Evolutionary conservation across 1,140 invertebrate species (phyloP).

Genomic region (Vanessa atalanta): DNA sequence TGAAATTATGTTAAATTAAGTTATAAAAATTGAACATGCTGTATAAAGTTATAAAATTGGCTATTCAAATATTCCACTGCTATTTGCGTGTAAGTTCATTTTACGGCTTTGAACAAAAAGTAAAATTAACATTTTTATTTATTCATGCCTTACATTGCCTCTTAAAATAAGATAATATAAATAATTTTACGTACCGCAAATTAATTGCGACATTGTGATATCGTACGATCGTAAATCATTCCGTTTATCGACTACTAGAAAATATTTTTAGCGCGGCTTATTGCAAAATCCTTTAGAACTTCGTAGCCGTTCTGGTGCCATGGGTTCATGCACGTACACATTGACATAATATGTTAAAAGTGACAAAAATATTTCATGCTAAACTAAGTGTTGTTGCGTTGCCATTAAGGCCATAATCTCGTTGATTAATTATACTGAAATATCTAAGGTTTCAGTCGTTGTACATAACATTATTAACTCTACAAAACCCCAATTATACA

Average conservation of each 20-base stretch:
- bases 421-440: background rate
- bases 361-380: background rate
- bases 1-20: too few relatives aligned
- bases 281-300: constrained; percentile 10
- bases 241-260: constrained; percentile 14
- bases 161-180: background rate
- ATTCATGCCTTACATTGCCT: background rate
- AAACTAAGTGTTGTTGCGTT: background rate
- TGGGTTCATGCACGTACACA: background rate
- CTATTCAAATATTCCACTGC: background rate
- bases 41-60: background rate
- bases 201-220: constrained; percentile 15
- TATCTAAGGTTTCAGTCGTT: too few relatives aligned
- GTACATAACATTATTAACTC: background rate
- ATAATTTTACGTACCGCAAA: constrained; percentile 2
- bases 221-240: constrained; percentile 14
- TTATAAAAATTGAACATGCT: background rate
- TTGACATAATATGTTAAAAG: background rate
- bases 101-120: background rate
- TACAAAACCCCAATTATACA: background rate
- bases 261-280: constrained; percentile 8
- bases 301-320: constrained; percentile 7
- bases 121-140: background rate
- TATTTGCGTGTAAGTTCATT: constrained; percentile 1
- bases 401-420: background rate